phyloP scores from a whole-genome alignment of 2,113 vertebrate species.

The Psittacula cyanocephala region DNA sequence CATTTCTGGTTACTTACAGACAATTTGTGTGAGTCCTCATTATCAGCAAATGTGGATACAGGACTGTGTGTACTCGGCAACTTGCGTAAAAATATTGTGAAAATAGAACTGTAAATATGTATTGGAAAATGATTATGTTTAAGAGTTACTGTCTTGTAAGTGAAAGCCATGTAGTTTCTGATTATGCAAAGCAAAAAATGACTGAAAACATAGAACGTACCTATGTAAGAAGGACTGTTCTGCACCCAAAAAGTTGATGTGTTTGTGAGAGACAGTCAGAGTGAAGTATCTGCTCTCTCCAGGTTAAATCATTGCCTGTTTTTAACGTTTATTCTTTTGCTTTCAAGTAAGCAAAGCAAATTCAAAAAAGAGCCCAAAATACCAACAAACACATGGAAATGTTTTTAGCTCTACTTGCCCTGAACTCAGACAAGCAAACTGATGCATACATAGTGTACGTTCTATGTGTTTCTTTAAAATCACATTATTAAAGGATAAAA shows the following conservation, averaged over 20 bases:
- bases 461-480: not conserved
- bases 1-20: not conserved
- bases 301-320: not conserved
- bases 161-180: not conserved
- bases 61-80: slow-evolving; percentile 31
- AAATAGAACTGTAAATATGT: not conserved
- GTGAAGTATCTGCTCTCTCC: not conserved
- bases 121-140: not conserved
- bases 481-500: not conserved
- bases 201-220: not conserved
- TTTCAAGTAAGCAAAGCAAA: not conserved
- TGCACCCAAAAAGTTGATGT: not conserved
- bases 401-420: not conserved
- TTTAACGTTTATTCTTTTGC: not conserved
- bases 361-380: not conserved
- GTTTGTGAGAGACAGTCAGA: not conserved
- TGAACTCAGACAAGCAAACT: not conserved
- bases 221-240: not conserved
- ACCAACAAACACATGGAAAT: not conserved
- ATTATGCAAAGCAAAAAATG: not conserved
- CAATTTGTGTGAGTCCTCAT: not conserved
- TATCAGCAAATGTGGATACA: slow-evolving; percentile 13
- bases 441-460: not conserved
- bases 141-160: not conserved
- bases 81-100: not conserved